A percentile compares a stretch with the other conserved stretches of the same genome.
Conservation (phyloP, 2,888 invertebrate genomes). For the Hypomecis atomaria region DNA sequence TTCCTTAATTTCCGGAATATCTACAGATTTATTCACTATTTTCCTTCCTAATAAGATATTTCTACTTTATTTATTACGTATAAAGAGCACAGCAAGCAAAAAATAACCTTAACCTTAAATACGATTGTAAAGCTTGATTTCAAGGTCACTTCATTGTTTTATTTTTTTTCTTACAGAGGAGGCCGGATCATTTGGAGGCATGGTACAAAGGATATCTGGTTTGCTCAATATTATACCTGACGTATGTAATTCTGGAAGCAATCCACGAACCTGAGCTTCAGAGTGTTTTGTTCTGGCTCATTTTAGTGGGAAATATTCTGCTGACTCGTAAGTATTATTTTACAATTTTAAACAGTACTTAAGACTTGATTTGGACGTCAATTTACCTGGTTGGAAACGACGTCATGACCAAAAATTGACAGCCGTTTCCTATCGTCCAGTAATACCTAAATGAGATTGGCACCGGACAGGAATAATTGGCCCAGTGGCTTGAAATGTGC, state of each 20-base stretch:
- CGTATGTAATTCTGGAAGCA: not conserved
- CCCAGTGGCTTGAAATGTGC: too few species aligned
- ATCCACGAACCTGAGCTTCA: not conserved
- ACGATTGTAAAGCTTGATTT: not conserved
- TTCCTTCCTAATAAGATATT: too few species aligned
- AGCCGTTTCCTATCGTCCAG: too few species aligned
- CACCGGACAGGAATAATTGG: too few species aligned
- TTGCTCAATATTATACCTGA: not conserved
- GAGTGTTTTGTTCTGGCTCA: not conserved
- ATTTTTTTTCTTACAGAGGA: slow-evolving; percentile 18
- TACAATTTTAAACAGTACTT: too few species aligned
- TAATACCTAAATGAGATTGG: too few species aligned
- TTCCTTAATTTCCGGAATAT: too few species aligned
- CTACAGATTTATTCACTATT: too few species aligned
- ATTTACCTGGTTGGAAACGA: too few species aligned
- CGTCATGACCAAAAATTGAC: too few species aligned
- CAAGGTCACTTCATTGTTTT: not conserved
- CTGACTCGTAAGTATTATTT: slow-evolving; percentile 8
- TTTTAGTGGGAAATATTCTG: not conserved
- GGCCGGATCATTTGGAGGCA: slow-evolving; percentile 22
- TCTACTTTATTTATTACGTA: not conserved
- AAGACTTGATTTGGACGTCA: too few species aligned
- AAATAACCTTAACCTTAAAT: slow-evolving; percentile 1
- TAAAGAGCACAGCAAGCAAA: not conserved
- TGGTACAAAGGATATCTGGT: slow-evolving; percentile 21